A percentile compares a stretch with the other conserved stretches of the same genome.
Evolutionary conservation across 2,888 invertebrate genomes (phyloP).

Genomic region (Mimas tiliae): DNA sequence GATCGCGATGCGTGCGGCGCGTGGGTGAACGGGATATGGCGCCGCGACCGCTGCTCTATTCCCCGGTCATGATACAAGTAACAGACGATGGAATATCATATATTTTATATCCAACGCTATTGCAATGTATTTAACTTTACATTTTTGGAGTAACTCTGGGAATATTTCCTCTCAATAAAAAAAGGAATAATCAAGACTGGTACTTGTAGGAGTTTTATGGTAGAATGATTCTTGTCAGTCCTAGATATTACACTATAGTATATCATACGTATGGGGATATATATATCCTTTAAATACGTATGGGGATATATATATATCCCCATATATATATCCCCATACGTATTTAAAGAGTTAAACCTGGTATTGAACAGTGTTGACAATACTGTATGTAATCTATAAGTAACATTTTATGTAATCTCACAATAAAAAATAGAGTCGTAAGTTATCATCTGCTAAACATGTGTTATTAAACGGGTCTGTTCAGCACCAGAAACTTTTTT

Average conservation of each 20-base stretch:
- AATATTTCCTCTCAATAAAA: neutral
- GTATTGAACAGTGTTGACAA: too few relatives aligned
- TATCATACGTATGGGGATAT: too few relatives aligned
- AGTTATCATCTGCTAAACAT: conserved; percentile 11
- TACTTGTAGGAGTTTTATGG: too few relatives aligned
- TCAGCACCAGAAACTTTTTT: conserved; percentile 6
- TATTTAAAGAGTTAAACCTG: too few relatives aligned
- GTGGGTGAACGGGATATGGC: conserved; percentile 77
- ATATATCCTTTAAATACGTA: too few relatives aligned
- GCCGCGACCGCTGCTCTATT: conserved; percentile 51
- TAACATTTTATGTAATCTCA: conserved; percentile 3
- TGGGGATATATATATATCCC: too few relatives aligned
- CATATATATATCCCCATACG: too few relatives aligned
- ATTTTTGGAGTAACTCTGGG: neutral
- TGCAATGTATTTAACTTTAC: neutral
- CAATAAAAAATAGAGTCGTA: neutral
- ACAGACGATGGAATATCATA: conserved; percentile 28
- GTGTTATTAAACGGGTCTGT: conserved; percentile 4
- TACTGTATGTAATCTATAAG: neutral
- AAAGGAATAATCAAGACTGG: too few relatives aligned
- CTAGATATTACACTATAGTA: too few relatives aligned
- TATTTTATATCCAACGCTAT: conserved; percentile 14
- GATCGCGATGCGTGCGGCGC: conserved; percentile 70
- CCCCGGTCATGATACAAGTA: conserved; percentile 41
- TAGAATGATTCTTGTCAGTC: too few relatives aligned